Evolutionary conservation across 92 coral and sea anemone genomes (phyloP).

Genomic region (Palythoa grandis): DNA sequence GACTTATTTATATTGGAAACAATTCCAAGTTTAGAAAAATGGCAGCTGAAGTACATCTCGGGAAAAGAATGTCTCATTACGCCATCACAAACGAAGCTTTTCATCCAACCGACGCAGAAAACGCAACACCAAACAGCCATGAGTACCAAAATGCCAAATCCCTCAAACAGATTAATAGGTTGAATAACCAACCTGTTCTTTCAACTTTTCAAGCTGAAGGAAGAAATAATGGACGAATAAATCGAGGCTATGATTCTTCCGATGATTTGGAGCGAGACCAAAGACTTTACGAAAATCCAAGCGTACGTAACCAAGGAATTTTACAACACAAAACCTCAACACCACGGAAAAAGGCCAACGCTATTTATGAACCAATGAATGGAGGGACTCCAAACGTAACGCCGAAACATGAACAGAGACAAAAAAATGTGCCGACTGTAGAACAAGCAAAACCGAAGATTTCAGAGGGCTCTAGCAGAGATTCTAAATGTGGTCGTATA

Average conservation of each 20-base stretch:
- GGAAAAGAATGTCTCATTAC: background rate
- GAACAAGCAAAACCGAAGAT: background rate
- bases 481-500: constrained; percentile 54
- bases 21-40: background rate
- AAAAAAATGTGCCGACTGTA: background rate
- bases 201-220: background rate
- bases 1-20: background rate
- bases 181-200: background rate
- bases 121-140: background rate
- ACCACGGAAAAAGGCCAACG: constrained; percentile 54
- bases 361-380: constrained; percentile 56
- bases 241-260: background rate
- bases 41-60: constrained; percentile 22
- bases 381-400: background rate
- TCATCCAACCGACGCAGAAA: background rate
- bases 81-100: background rate
- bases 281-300: constrained; percentile 27
- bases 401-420: background rate
- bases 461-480: constrained; percentile 17
- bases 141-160: constrained; percentile 7
- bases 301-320: background rate
- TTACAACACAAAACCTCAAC: constrained; percentile 33
- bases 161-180: background rate
- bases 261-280: background rate
- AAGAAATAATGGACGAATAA: constrained; percentile 1